Evolutionary conservation across 2,113 vertebrate species (phyloP).

Genomic region (Casuarius casuarius): DNA sequence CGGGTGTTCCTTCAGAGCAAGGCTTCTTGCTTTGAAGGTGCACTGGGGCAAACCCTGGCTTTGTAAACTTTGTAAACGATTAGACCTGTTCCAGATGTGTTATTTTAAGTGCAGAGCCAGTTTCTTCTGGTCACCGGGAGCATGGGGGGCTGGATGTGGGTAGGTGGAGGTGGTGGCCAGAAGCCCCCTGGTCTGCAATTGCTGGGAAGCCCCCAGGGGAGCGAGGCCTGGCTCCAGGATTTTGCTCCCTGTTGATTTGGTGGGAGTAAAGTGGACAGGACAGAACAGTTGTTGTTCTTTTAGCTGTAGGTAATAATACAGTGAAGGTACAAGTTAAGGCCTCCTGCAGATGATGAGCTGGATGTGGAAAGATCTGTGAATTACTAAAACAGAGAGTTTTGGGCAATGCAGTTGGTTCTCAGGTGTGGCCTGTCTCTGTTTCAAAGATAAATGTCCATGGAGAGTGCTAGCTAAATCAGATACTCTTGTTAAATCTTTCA

Average conservation of each 20-base stretch:
- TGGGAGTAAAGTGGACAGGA: no score
- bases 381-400: accelerated
- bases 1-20: accelerated
- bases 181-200: no score
- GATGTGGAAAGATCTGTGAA: neutral
- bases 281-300: no score
- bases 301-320: no score
- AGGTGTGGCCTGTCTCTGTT: neutral
- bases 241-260: no score
- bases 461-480: neutral
- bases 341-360: accelerated
- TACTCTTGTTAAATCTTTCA: neutral
- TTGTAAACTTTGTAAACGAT: accelerated
- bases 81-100: no score
- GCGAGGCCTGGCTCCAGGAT: no score
- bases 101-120: accelerated
- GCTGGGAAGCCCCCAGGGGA: no score
- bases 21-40: neutral
- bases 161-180: neutral
- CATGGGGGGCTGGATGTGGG: neutral
- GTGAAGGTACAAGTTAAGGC: neutral
- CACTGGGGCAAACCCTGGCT: neutral
- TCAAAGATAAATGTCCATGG: accelerated
- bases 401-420: neutral
- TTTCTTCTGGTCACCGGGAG: neutral